Evolutionary conservation across 2,888 invertebrate genomes (phyloP), one percentile per base, ranked within the genome.

Genomic region (Synergus gifuensis): DNA sequence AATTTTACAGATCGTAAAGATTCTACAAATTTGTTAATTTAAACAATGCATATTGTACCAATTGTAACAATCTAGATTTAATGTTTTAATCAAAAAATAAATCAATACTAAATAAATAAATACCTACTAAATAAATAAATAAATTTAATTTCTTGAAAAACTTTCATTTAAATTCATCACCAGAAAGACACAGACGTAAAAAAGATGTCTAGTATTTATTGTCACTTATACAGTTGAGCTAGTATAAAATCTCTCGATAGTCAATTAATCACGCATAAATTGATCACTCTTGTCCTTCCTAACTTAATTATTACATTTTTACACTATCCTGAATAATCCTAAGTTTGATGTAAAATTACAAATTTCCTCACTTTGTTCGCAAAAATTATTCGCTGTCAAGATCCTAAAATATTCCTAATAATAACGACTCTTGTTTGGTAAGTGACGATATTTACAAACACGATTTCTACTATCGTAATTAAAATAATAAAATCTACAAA

Each of bases 391-490:
- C 28, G 28, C 18, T 54, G 9, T 49, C 9, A 54, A 54, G 8
- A 22, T 22, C n/a, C n/a, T n/a, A 28, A 28, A 46, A 9, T 46
- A 14, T 46, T 46, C 66, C 8, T 66, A 18, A 54, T 28, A 54
- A 28, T 28, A 28, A 54, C 36, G 11, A 36, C n/a, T 73, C 4
- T n/a, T 8, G n/a, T 73, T 73, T n/a, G 22, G 14, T 54, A 49
- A 16, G 22, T 18, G 36, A 18, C 44, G 44, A 66, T 73, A 73
- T 73, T 36, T 73, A 73, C 73, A 73, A 73, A 36, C 16, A 54
- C 14, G 54, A 60, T 22, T 60, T 18, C 4, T 12, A 22, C 1
- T 22, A 12, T 60, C 60, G 60, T 18, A 60, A 28, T 54, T 40
- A 36, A 54, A n/a, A 49, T 73, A 0, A 28, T 54, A 44, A 36